Evolutionary conservation across 2,888 invertebrate genomes (phyloP).

Genomic region (Diaphora mendica): DNA sequence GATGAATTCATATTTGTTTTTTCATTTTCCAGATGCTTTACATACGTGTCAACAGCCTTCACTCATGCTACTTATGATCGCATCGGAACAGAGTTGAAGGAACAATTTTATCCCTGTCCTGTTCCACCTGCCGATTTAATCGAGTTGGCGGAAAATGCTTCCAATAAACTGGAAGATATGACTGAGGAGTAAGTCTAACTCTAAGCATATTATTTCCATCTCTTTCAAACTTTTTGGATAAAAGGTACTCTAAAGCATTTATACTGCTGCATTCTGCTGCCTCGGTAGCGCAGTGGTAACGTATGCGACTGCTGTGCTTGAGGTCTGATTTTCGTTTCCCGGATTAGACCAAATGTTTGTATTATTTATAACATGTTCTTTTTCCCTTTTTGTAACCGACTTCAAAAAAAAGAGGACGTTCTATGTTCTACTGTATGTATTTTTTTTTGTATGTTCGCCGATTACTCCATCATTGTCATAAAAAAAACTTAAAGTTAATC

Average conservation of each 20-base stretch:
- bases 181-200: constrained; percentile 23
- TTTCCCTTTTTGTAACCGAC: too few relatives aligned
- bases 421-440: too few relatives aligned
- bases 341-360: too few relatives aligned
- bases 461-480: too few relatives aligned
- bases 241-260: not conserved
- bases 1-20: not conserved
- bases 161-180: constrained; percentile 19
- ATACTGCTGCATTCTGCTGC: too few relatives aligned
- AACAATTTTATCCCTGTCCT: constrained; percentile 41
- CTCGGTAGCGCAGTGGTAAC: too few relatives aligned
- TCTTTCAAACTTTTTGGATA: not conserved
- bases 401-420: too few relatives aligned
- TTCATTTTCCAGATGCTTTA: constrained; percentile 39
- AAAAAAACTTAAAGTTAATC: too few relatives aligned
- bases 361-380: too few relatives aligned
- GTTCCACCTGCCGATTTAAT: constrained; percentile 37
- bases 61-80: constrained; percentile 38
- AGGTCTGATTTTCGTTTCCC: too few relatives aligned
- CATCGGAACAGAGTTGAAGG: constrained; percentile 29
- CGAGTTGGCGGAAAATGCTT: constrained; percentile 33
- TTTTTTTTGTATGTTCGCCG: too few relatives aligned
- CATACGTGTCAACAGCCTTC: constrained; percentile 51
- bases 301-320: too few relatives aligned
- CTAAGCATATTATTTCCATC: not conserved